phyloP scores from a whole-genome alignment of 2,888 invertebrate genomes.

The Pherbina coryleti region DNA sequence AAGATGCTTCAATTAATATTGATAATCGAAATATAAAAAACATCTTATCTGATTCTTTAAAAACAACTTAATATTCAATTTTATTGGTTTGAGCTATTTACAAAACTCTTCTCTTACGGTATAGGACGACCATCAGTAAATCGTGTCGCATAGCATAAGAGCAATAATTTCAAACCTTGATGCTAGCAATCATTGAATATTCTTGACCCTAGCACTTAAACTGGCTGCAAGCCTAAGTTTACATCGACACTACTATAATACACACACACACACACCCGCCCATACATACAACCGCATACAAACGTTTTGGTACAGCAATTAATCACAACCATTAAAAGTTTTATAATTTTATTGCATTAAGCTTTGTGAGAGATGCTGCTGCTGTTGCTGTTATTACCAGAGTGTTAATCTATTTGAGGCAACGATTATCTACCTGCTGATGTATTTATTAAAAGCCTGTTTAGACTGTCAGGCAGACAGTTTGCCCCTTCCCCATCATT shows the following conservation, averaged over 20 bases:
- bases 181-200: neutral
- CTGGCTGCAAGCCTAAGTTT: neutral
- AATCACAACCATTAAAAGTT: constrained; percentile 16
- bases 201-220: neutral
- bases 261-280: neutral
- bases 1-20: no score
- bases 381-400: neutral
- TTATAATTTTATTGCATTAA: constrained; percentile 30
- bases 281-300: neutral
- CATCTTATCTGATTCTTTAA: no score
- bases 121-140: no score
- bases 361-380: neutral
- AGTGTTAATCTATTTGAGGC: neutral
- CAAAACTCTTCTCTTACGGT: no score
- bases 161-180: neutral
- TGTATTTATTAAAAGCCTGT: neutral
- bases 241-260: neutral
- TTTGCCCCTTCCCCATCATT: neutral
- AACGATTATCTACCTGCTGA: neutral
- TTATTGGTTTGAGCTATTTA: no score
- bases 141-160: no score
- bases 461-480: neutral
- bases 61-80: no score
- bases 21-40: no score
- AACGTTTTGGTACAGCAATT: neutral